Base-by-base conservation (phyloP, 2,888 invertebrate genomes). In the Xiphydria camelus region DNA sequence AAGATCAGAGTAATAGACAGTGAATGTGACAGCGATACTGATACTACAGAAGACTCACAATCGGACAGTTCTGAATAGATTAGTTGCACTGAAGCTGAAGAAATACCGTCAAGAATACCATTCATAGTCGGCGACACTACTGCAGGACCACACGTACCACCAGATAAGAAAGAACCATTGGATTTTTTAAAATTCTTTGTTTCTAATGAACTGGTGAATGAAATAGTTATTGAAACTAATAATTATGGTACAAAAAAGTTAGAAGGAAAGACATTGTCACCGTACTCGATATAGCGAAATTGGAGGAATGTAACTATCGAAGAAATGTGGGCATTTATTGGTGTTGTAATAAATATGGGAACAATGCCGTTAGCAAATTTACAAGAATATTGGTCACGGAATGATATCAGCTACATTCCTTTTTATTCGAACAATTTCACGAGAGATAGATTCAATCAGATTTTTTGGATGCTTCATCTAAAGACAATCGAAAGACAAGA, bases 271-370 rank as follows among this genome's bases (percentile, higher is more conserved):
- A 35, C 35, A n/a, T 19, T 35, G 12, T 35, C 35, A 19, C 19
- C 35, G 20, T 19, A 4, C 20, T 20, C 35, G 20, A 23, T n/a
- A n/a, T n/a, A n/a, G n/a, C n/a, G n/a, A n/a, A n/a, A n/a, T n/a
- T n/a, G n/a, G n/a, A n/a, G n/a, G n/a, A n/a, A n/a, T n/a, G 41
- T 48, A 19, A 41, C 39, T 32, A 37, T 31, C 31, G 49, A 49
- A 41, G 48, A 51, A 41, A 49, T 55, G 14, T 42, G 23, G 41
- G 42, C 51, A 23, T 57, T 52, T 49, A 37, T 57, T 43, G 54
- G 42, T 23, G 39, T 56, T n/a, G 43, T 54, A 15, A 44, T 55
- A 15, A 55, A 53, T 41, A 53, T 53, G 53, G 48, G 47, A n/a
- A 43, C 41, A 31, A 49, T 54, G 20, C 31, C 35, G 5, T n/a